phyloP scores from a whole-genome alignment of 2,888 invertebrate genomes.

The Drosophila helvetica region DNA sequence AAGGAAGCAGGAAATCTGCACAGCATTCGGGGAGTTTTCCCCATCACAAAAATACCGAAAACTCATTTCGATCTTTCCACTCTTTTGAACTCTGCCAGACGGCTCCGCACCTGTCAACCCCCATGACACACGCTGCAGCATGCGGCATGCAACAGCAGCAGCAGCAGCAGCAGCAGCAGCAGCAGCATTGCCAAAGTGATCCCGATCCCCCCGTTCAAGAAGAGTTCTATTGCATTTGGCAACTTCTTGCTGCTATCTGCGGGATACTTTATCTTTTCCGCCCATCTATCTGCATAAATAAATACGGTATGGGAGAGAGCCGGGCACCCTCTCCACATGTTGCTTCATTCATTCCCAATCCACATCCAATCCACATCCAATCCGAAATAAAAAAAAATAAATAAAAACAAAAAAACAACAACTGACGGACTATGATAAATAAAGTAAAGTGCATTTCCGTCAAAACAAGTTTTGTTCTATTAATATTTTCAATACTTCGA shows the following conservation, averaged over 20 bases:
- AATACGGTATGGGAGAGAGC: conserved; percentile 5
- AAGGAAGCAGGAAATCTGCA: neutral
- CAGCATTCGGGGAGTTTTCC: too few species aligned
- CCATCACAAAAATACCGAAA: conserved; percentile 6
- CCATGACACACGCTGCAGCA: conserved; percentile 27
- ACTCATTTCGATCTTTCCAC: conserved; percentile 40
- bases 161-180: conserved; percentile 1
- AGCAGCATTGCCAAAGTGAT: conserved; percentile 33
- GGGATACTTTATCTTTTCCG: conserved; percentile 76
- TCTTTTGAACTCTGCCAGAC: conserved; percentile 43
- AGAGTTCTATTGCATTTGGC: conserved; percentile 37
- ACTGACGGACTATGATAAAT: conserved; percentile 75
- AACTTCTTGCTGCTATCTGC: conserved; percentile 54
- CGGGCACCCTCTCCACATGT: conserved; percentile 71
- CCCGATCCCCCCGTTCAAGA: conserved; percentile 1
- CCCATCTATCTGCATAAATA: conserved; percentile 81
- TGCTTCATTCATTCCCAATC: conserved; percentile 76
- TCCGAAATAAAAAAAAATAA: conserved; percentile 40
- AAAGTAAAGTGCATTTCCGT: conserved; percentile 80
- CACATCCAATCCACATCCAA: conserved; percentile 7
- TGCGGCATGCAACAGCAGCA: conserved; percentile 12
- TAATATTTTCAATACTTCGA: conserved; percentile 81
- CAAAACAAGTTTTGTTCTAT: conserved; percentile 78
- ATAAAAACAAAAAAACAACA: conserved; percentile 25
- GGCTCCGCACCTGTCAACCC: conserved; percentile 50